Conservation (phyloP, 2,888 invertebrate species). For the Agonopterix alstromeriana region DNA sequence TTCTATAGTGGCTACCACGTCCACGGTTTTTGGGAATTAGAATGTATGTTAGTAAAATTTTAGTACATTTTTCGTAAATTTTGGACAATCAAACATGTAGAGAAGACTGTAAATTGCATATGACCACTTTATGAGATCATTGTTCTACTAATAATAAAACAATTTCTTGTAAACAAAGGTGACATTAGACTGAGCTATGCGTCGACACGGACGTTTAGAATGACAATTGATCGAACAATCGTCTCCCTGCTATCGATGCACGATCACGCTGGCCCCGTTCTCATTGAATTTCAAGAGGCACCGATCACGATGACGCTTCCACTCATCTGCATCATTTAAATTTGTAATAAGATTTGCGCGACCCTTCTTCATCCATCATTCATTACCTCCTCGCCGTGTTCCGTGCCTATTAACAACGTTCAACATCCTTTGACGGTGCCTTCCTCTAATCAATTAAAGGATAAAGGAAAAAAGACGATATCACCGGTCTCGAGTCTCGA, state of each 20-base stretch:
- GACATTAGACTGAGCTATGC: background rate
- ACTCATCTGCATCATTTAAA: constrained; percentile 63
- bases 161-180: too few species aligned
- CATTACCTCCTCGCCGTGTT: constrained; percentile 26
- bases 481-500: constrained; percentile 45
- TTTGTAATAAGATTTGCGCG: constrained; percentile 62
- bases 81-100: too few species aligned
- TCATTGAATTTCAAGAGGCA: constrained; percentile 48
- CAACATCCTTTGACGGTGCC: constrained; percentile 39
- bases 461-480: constrained; percentile 49
- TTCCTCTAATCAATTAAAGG: constrained; percentile 67
- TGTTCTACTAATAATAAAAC: too few species aligned
- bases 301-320: constrained; percentile 21
- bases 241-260: constrained; percentile 27
- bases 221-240: constrained; percentile 37
- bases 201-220: constrained; percentile 13
- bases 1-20: too few species aligned
- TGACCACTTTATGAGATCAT: too few species aligned
- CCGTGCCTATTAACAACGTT: constrained; percentile 18
- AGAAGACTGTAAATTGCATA: too few species aligned
- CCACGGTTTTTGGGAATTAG: too few species aligned
- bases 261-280: constrained; percentile 46
- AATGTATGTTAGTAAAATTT: too few species aligned
- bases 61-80: too few species aligned
- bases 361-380: constrained; percentile 63